Conservation (phyloP, 2,113 vertebrate genomes). For the Scomber japonicus region DNA sequence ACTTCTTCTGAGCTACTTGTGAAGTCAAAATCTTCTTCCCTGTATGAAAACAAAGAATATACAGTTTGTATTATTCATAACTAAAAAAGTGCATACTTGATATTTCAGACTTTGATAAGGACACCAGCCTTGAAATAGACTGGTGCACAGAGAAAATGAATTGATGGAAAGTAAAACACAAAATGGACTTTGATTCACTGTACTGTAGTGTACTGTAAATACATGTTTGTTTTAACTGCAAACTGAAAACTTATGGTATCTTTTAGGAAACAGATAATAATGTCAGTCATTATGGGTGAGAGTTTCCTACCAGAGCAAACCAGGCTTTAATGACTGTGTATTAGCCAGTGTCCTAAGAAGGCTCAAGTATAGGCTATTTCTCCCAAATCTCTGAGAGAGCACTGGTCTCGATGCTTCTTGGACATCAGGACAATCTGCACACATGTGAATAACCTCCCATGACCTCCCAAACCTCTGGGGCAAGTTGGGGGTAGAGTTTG, state of each 20-base stretch:
- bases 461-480: conserved; percentile 84
- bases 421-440: conserved; percentile 44
- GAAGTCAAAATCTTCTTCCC: conserved; percentile 65
- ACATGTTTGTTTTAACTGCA: too few relatives aligned
- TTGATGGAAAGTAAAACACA: not conserved
- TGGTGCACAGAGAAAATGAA: not conserved
- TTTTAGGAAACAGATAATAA: not conserved
- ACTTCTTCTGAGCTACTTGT: conserved; percentile 54
- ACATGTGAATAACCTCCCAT: conserved; percentile 27
- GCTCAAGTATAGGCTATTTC: conserved; percentile 45
- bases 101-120: not conserved
- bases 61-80: not conserved
- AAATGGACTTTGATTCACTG: not conserved
- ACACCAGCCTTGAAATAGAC: not conserved
- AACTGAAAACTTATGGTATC: not conserved
- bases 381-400: conserved; percentile 64
- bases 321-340: conserved; percentile 41
- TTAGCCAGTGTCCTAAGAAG: conserved; percentile 46
- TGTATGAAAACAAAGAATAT: conserved; percentile 44
- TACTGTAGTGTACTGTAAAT: not conserved
- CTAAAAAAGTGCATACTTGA: not conserved
- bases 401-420: conserved; percentile 26
- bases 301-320: conserved; percentile 50
- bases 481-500: conserved; percentile 74
- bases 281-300: not conserved